Conservation (phyloP, 1,140 invertebrate genomes). For the Drosophila nigromelanica region DNA sequence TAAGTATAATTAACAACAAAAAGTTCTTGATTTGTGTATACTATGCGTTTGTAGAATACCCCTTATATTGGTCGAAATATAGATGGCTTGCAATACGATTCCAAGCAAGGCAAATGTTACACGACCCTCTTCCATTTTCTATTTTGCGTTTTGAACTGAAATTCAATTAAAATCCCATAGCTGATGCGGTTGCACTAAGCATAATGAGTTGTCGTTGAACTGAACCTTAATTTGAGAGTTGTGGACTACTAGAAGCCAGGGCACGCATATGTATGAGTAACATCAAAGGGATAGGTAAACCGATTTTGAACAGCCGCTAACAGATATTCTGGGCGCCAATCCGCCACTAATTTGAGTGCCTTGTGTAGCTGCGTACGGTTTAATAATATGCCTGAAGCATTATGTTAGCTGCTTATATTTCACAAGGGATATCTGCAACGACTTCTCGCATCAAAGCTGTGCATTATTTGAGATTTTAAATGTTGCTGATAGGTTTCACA, state of each 20-base stretch:
- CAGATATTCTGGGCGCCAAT: slow-evolving; percentile 3
- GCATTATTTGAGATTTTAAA: slow-evolving; percentile 64
- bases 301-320: slow-evolving; percentile 50
- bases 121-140: slow-evolving; percentile 4
- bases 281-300: slow-evolving; percentile 73
- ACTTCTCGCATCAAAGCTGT: slow-evolving; percentile 70
- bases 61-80: too few relatives aligned
- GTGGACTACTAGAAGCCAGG: neutral
- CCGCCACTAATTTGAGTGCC: slow-evolving; percentile 66
- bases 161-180: slow-evolving; percentile 60
- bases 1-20: too few relatives aligned
- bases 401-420: slow-evolving; percentile 60
- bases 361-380: slow-evolving; percentile 40
- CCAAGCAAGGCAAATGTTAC: neutral
- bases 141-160: slow-evolving; percentile 50
- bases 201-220: slow-evolving; percentile 58
- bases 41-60: too few relatives aligned
- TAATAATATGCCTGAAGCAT: slow-evolving; percentile 40
- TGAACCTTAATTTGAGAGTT: slow-evolving; percentile 2
- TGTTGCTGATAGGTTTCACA: slow-evolving; percentile 66
- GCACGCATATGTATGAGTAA: slow-evolving; percentile 35
- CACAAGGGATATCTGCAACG: slow-evolving; percentile 50
- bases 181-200: slow-evolving; percentile 50
- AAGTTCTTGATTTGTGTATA: too few relatives aligned
- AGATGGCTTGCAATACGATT: neutral